Conservation (phyloP, 2,797 vertebrate genomes). For the Mionectes olivaceus region DNA sequence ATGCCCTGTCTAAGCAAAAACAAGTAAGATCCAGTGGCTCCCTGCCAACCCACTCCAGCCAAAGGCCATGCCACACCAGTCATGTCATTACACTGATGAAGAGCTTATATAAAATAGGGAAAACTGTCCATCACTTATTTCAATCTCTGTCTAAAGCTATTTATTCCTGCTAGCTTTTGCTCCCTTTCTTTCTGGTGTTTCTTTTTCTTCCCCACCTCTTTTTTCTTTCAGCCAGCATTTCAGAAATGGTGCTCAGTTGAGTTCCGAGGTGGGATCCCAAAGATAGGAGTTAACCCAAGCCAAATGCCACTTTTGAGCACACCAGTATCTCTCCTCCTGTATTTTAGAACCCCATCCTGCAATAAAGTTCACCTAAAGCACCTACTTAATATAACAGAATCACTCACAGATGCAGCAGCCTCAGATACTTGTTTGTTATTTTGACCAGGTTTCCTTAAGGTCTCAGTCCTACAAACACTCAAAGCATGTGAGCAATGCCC, state of each 20-base stretch:
- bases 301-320: neutral
- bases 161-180: neutral
- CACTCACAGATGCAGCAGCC: rapidly evolving
- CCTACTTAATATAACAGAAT: neutral
- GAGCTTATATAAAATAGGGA: neutral
- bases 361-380: neutral
- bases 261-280: neutral
- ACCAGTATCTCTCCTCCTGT: neutral
- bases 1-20: slow-evolving; percentile 21
- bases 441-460: neutral
- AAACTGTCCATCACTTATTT: slow-evolving; percentile 21
- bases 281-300: neutral
- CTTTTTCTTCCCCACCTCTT: neutral
- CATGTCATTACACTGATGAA: slow-evolving; percentile 39
- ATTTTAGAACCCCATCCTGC: neutral
- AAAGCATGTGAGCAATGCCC: neutral
- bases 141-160: neutral
- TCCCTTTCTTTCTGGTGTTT: neutral
- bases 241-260: neutral
- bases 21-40: slow-evolving; percentile 9
- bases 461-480: neutral
- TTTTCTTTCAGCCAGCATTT: neutral
- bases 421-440: neutral
- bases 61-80: slow-evolving; percentile 53
- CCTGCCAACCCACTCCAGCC: slow-evolving; percentile 48